These are phyloP conservation scores for Mizuhopecten yessoensis DNA, from an alignment of 1,140 invertebrate genomes.

Conservation along the genomic window DNA sequence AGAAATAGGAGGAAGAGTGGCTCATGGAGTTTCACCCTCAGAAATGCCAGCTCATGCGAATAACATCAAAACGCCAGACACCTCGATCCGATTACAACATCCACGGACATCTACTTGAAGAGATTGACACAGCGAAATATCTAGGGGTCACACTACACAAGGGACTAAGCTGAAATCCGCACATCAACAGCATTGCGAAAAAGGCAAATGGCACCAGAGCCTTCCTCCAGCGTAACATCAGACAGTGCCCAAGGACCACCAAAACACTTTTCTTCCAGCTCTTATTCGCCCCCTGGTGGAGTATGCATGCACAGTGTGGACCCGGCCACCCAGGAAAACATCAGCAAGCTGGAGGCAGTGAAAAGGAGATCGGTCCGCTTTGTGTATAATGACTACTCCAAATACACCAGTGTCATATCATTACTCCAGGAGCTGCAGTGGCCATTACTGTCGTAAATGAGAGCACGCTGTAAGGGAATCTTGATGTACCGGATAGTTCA, in stretches of 20 bases:
- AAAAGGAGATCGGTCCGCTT: too few relatives aligned
- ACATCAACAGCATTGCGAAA: background rate
- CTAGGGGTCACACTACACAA: background rate
- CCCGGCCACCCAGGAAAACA: background rate
- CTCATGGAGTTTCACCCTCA: conserved; percentile 34
- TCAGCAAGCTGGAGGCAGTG: too few relatives aligned
- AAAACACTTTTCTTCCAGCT: conserved; percentile 12
- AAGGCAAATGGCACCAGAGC: conserved; percentile 42
- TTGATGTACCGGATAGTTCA: background rate
- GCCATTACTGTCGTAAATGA: background rate
- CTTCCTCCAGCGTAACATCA: conserved; percentile 44
- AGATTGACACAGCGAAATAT: conserved; percentile 27
- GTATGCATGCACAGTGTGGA: background rate
- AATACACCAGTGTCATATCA: background rate
- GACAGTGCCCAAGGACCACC: background rate
- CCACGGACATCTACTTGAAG: conserved; percentile 12
- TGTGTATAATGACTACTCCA: too few relatives aligned
- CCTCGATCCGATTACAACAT: background rate
- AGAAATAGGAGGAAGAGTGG: background rate
- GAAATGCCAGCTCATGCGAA: conserved; percentile 10
- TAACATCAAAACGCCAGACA: background rate
- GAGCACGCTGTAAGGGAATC: background rate
- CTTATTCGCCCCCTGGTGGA: conserved; percentile 8
- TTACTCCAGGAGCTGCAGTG: too few relatives aligned
- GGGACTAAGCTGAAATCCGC: background rate